phyloP scores from a whole-genome alignment of 64 coral and sea anemone genomes.

The Actinia tenebrosa region DNA sequence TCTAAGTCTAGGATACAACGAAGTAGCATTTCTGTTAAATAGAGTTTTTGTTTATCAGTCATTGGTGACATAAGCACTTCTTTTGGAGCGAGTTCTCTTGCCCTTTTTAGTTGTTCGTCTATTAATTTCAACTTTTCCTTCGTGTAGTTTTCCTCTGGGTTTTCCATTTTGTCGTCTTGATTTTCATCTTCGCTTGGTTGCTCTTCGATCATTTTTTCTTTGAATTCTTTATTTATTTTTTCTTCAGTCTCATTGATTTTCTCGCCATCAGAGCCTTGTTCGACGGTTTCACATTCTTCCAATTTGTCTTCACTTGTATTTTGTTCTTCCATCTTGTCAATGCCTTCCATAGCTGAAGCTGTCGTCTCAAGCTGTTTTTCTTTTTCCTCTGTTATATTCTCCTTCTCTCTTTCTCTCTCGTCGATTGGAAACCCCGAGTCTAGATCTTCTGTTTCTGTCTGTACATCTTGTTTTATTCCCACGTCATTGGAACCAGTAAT shows the following conservation, averaged over 20 bases:
- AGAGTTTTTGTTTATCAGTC: conserved; percentile 24
- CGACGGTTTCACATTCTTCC: not conserved
- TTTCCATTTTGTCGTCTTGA: not conserved
- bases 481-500: not conserved
- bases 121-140: conserved; percentile 4
- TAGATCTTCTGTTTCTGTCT: not conserved
- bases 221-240: not conserved
- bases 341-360: not conserved
- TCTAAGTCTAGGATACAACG: conserved; percentile 13
- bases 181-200: not conserved
- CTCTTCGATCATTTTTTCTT: no score
- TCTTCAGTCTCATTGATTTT: not conserved
- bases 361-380: not conserved
- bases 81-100: not conserved
- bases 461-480: not conserved
- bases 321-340: not conserved
- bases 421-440: not conserved
- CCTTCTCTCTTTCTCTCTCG: not conserved
- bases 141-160: not conserved
- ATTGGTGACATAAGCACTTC: not conserved
- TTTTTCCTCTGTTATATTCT: not conserved
- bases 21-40: conserved; percentile 25
- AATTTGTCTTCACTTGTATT: not conserved
- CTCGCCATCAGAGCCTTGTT: not conserved
- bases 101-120: not conserved